These are phyloP conservation scores for Oreochromis grahami DNA, from an alignment of 2,797 vertebrate species.

Conservation along the genomic window DNA sequence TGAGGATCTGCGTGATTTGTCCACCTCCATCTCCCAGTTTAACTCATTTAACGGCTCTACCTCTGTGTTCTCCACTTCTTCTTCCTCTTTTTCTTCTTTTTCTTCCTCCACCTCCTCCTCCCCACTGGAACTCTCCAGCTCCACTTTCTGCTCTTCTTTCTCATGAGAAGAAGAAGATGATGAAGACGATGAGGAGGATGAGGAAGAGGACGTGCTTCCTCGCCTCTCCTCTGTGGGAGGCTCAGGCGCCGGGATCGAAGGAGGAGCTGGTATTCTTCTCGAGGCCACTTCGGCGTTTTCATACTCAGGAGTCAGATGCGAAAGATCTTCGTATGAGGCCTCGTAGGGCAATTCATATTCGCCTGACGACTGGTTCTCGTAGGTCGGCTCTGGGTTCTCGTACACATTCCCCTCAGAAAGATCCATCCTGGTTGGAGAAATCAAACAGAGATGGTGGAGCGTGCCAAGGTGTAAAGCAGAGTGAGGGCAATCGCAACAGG, in stretches of 20 bases:
- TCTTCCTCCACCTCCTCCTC: background rate
- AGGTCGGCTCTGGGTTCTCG: constrained; percentile 7
- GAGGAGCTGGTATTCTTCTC: background rate
- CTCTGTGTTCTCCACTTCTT: background rate
- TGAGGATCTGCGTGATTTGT: constrained; percentile 35
- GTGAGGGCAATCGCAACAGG: background rate
- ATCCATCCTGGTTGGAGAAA: constrained; percentile 30
- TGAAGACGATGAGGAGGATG: constrained; percentile 15
- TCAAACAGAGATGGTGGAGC: background rate
- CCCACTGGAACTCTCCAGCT: background rate
- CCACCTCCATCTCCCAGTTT: background rate
- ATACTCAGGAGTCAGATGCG: background rate
- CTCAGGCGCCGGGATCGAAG: background rate
- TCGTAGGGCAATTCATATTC: background rate
- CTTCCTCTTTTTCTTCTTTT: background rate
- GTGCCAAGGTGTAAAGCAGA: constrained; percentile 1
- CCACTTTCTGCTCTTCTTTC: background rate
- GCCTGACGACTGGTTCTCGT: background rate
- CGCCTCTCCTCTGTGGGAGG: background rate
- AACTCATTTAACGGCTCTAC: background rate
- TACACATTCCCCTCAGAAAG: constrained; percentile 5
- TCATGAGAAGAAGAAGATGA: constrained; percentile 14
- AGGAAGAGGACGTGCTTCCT: constrained; percentile 43
- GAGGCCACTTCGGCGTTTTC: background rate
- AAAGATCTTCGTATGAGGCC: background rate